A percentile compares a stretch with the other conserved stretches of the same genome.
phyloP scores from a whole-genome alignment of 2,888 invertebrate species.

The Coleophora deauratella region DNA sequence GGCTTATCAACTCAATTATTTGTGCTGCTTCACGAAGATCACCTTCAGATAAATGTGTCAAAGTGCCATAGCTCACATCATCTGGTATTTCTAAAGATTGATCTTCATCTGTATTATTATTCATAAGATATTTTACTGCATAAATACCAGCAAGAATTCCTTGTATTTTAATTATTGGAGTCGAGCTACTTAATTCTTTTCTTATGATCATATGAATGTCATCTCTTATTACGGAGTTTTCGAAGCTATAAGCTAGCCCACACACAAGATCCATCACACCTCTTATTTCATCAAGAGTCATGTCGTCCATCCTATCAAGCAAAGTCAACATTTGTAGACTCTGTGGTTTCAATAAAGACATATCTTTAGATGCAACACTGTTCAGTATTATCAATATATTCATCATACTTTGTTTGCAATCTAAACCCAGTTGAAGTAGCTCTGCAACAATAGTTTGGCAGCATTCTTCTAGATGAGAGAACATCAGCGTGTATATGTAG shows the following conservation, averaged over 20 bases:
- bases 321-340: conserved; percentile 76
- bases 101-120: conserved; percentile 48
- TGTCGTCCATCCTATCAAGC: conserved; percentile 83
- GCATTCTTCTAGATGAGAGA: conserved; percentile 51
- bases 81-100: conserved; percentile 47
- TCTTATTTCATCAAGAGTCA: conserved; percentile 82
- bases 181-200: conserved; percentile 84
- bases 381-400: conserved; percentile 50
- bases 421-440: conserved; percentile 48
- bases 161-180: conserved; percentile 77
- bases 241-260: conserved; percentile 76
- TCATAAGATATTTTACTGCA: conserved; percentile 81
- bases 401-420: conserved; percentile 51
- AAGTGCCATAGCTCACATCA: conserved; percentile 59
- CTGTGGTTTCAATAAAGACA: conserved; percentile 70
- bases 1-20: conserved; percentile 76
- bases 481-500: conserved; percentile 70
- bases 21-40: conserved; percentile 75
- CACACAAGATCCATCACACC: conserved; percentile 86
- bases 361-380: conserved; percentile 51
- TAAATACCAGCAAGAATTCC: conserved; percentile 85
- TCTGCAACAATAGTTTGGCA: conserved; percentile 55
- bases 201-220: conserved; percentile 89
- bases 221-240: conserved; percentile 77
- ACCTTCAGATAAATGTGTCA: conserved; percentile 71